Base-by-base conservation (phyloP, 2,113 vertebrate species). In the Coptodon bakossiorum region DNA sequence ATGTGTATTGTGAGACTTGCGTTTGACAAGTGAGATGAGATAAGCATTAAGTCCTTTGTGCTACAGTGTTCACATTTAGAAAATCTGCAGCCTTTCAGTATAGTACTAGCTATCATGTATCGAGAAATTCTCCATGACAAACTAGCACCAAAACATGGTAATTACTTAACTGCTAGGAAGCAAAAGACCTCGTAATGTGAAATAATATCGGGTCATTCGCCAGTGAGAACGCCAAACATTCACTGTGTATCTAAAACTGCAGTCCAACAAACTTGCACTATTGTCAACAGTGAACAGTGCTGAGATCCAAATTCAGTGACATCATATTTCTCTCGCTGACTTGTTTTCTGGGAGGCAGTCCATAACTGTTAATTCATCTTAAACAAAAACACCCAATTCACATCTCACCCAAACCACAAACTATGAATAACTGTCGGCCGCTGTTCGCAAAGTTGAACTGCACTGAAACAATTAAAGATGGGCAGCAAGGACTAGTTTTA, bases 21-120 rank as follows among this genome's bases (percentile, higher is more conserved):
- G 45, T 83, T 29, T 91, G 88, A 90, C 84, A 92, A 84, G 79
- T 73, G 63, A 61, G 79, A 57, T 31, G 17, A 50, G 12, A 79
- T 81, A 80, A 14, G 43, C 16, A 36, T 88, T 43, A 38, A 57
- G 29, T 71, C 79, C 84, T 29, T 53, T 40, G 29, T 63, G 57
- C 27, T 24, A 52, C 53, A 4, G 16, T 9, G 45, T 63, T 73
- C n/a, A 29, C 17, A 24, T 16, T 68, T 16, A 40, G 6, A 84
- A 80, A 43, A 61, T 24, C 83, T 36, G 3, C 14, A 29, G 43
- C 63, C 27, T 5, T 54, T 79, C n/a, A 57, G 38, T 38, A 81
- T 5, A 86, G 81, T 13, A 7, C 38, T 11, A 27, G 79, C 53
- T 80, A 81, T 48, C 45, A 54, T 52, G 57, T 19, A 76, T 85